Evolutionary conservation across 2,888 invertebrate genomes (phyloP), one percentile per base, ranked within the genome.

Genomic region (Disparrhopalites patrizii): DNA sequence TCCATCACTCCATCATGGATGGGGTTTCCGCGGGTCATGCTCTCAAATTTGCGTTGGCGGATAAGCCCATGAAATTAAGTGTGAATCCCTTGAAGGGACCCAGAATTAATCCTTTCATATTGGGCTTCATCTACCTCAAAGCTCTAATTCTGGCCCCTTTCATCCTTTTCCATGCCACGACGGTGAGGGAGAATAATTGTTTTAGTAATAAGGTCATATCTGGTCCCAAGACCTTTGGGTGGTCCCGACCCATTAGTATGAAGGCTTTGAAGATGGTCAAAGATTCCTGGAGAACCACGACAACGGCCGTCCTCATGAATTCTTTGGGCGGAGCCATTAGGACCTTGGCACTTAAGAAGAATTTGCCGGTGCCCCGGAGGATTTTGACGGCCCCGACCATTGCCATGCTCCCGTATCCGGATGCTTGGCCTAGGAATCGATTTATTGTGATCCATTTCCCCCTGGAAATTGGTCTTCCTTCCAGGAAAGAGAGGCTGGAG

Each of bases 1-100:
- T 73, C 60, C 73, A 73, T 56, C 73, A 73, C 40, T 67, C 68
- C 36, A 67, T 71, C 31, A 71, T 73, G 73, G 73, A 73, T 64
- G 73, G 73, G 5, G 71, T 73, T 18, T 66, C 66, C 7, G 73
- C 73, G 15, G 71, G 71, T 36, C 68, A 71, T 57, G 67, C 68
- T 3, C 63, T 71, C 1, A 70, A 69, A 52, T 67, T 68, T 66
- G 70, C 60, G 38, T 60, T 73, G 62, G 73, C 73, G 7, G 73
- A 73, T 50, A 64, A 65, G 27, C 66, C 69, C 10, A 67, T 68
- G 65, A 68, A 66, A 43, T 31, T 73, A 13, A 68, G 67, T 15
- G 70, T 73, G 2, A 68, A 73, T 40, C 73, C 73, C 4, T 31
- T 71, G 28, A 66, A 67, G 27, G 57, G 66, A 1, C 40, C 25